phyloP scores from a whole-genome alignment of 2,113 vertebrate genomes.

The Potamarius usumacintae region DNA sequence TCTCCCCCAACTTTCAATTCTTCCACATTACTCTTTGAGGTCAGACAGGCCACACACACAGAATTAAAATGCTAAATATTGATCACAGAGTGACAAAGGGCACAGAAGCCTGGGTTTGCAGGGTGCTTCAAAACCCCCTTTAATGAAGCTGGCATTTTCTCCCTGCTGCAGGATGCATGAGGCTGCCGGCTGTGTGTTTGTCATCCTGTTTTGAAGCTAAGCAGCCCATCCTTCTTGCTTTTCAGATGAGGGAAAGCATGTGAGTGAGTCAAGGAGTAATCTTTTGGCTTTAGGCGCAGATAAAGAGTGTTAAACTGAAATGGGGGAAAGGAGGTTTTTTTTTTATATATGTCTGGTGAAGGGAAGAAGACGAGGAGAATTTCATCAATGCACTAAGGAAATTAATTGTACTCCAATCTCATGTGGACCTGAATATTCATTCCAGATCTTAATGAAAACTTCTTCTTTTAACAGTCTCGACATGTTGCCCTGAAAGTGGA shows the following conservation, averaged over 20 bases:
- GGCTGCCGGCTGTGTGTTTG: slow-evolving; percentile 39
- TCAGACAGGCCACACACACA: slow-evolving; percentile 45
- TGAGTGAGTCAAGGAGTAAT: slow-evolving; percentile 41
- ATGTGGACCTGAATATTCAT: neutral
- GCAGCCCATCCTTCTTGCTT: slow-evolving; percentile 45
- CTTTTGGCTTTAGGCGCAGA: slow-evolving; percentile 42
- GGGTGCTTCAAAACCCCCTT: slow-evolving; percentile 50
- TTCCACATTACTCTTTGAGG: slow-evolving; percentile 42
- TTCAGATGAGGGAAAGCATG: slow-evolving; percentile 30
- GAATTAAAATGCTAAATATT: slow-evolving; percentile 59
- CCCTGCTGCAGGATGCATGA: slow-evolving; percentile 47
- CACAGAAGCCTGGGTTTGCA: slow-evolving; percentile 48
- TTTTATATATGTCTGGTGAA: neutral
- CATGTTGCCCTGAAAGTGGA: neutral
- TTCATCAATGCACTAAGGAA: slow-evolving; percentile 15
- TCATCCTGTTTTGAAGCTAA: slow-evolving; percentile 46
- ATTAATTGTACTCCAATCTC: slow-evolving; percentile 4
- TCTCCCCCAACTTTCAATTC: slow-evolving; percentile 38
- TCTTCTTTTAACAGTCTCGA: neutral
- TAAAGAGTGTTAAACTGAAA: slow-evolving; percentile 29
- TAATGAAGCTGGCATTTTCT: slow-evolving; percentile 61
- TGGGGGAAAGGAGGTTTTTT: slow-evolving; percentile 16
- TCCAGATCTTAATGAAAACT: neutral
- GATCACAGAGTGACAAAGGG: slow-evolving; percentile 52
- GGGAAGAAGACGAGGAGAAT: neutral